Conservation (phyloP, 2,113 vertebrate species). For the Malurus elegans region DNA sequence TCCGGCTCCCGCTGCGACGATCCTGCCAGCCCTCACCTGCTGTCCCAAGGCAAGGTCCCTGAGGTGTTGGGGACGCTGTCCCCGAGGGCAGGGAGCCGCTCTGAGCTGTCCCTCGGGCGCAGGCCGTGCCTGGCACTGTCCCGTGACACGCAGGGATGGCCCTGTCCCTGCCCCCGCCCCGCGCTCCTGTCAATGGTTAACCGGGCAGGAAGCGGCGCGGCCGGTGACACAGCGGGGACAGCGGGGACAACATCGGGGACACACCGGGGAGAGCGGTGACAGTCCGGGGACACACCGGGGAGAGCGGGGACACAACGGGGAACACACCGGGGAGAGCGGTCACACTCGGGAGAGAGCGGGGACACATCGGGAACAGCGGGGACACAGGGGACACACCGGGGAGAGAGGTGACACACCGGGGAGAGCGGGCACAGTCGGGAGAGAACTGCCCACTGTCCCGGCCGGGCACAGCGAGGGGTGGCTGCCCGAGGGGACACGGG, state of each 20-base stretch:
- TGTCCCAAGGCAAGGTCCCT: fast-evolving
- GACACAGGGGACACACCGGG: too few species aligned
- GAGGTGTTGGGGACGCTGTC: fast-evolving
- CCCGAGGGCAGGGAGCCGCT: not conserved
- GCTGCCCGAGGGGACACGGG: fast-evolving
- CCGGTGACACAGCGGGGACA: not conserved
- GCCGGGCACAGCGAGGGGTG: too few species aligned
- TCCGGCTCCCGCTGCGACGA: not conserved
- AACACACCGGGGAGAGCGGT: too few species aligned
- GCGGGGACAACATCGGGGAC: too few species aligned
- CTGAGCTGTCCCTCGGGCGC: not conserved
- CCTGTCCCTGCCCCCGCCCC: not conserved
- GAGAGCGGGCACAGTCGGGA: too few species aligned
- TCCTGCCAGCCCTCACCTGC: not conserved
- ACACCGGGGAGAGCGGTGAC: too few species aligned
- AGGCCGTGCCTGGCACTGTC: not conserved
- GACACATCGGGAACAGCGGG: too few species aligned
- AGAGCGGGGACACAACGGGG: too few species aligned
- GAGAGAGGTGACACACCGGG: too few species aligned
- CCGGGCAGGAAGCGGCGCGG: not conserved
- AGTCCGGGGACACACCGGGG: too few species aligned
- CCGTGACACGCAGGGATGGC: not conserved
- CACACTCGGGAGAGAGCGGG: too few species aligned
- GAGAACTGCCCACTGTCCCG: too few species aligned
- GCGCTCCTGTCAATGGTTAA: slow-evolving; percentile 38